Conservation (phyloP, 2,797 vertebrate species). For the Anas bernieri region DNA sequence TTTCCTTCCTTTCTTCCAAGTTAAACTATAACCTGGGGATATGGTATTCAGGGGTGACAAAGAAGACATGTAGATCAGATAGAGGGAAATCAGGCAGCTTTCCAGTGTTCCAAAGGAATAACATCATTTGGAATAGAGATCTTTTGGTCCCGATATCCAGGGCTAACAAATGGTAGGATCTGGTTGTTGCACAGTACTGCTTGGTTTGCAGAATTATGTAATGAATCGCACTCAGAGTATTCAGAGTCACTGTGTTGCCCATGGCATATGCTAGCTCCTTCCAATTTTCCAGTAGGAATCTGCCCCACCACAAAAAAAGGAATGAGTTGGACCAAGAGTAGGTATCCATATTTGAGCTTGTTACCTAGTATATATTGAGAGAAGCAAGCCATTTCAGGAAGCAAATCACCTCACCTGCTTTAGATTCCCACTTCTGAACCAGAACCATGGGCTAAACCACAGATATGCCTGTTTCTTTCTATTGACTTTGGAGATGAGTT, state of each 20-base stretch:
- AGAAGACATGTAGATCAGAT: neutral
- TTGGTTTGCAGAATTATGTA: neutral
- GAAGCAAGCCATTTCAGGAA: neutral
- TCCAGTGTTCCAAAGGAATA: neutral
- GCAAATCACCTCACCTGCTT: neutral
- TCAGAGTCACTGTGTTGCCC: neutral
- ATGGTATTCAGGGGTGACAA: neutral
- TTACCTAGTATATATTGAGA: neutral
- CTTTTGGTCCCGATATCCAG: neutral
- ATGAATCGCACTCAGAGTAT: neutral
- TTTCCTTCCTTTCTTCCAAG: neutral
- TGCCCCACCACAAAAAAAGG: neutral
- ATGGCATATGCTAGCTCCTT: neutral
- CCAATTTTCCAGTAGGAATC: neutral
- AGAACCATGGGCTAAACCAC: neutral
- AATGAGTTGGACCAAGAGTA: neutral
- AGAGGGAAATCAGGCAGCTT: neutral
- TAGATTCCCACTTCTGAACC: neutral
- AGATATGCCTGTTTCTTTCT: neutral
- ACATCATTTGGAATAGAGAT: neutral
- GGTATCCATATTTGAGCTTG: neutral
- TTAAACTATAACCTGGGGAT: neutral
- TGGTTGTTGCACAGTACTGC: neutral
- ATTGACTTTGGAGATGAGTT: neutral
- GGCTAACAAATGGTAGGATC: neutral